Conservation (phyloP, 2,113 vertebrate species). For the Cyrtonyx montezumae region DNA sequence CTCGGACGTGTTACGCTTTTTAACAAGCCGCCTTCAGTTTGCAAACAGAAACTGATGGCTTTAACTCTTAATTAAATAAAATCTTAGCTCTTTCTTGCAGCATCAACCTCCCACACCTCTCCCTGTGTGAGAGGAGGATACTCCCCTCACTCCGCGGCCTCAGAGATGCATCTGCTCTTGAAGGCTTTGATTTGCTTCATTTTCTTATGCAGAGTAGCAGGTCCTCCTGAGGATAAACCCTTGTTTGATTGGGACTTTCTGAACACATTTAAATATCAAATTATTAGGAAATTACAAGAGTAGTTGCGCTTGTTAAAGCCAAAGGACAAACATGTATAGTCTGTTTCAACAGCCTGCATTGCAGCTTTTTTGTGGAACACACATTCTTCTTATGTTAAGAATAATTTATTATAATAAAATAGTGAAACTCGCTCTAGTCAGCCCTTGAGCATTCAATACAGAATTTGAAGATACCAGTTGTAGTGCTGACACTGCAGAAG, state of each 20-base stretch:
- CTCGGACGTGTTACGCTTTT: conserved; percentile 73
- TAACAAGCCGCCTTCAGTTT: conserved; percentile 66
- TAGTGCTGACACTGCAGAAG: background rate
- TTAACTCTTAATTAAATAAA: background rate
- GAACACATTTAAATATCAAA: conserved; percentile 30
- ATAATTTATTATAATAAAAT: background rate
- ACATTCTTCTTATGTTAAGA: background rate
- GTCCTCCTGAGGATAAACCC: background rate
- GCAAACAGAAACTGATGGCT: conserved; percentile 29
- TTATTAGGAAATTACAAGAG: conserved; percentile 11
- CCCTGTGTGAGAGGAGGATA: background rate
- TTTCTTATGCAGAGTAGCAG: background rate
- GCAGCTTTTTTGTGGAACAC: background rate
- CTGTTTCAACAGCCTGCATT: background rate
- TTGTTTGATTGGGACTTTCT: conserved; percentile 10
- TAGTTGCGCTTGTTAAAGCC: background rate
- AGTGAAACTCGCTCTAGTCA: background rate
- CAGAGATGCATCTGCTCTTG: background rate
- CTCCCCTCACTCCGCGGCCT: background rate
- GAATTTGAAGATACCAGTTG: background rate
- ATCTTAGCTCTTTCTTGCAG: background rate
- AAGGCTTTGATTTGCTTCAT: background rate
- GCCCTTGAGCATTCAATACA: background rate
- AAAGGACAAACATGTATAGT: conserved; percentile 8
- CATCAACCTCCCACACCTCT: background rate